Conservation (phyloP, 2,113 vertebrate genomes). For the Neofelis nebulosa region DNA sequence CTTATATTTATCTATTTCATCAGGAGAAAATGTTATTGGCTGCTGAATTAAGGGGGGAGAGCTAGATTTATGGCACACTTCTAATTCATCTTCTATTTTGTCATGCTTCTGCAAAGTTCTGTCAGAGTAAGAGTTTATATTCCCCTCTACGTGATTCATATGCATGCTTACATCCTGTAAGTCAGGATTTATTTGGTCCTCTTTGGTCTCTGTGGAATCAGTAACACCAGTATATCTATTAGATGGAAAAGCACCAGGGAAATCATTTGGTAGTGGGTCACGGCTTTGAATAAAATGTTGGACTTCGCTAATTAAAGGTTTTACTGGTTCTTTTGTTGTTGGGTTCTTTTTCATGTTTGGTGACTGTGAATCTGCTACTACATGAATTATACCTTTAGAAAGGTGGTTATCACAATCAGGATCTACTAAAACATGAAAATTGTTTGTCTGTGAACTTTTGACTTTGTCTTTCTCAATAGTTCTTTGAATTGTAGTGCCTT, state of each 20-base stretch:
- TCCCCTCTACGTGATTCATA: constrained; percentile 68
- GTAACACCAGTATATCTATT: constrained; percentile 79
- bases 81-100: constrained; percentile 75
- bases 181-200: constrained; percentile 79
- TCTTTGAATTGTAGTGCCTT: constrained; percentile 59
- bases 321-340: constrained; percentile 79
- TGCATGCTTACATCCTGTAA: constrained; percentile 74
- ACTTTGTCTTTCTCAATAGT: constrained; percentile 45
- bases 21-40: constrained; percentile 94
- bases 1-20: constrained; percentile 97
- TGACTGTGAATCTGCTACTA: constrained; percentile 66
- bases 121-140: constrained; percentile 79
- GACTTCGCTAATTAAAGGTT: constrained; percentile 75
- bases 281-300: constrained; percentile 82
- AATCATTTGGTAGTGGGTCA: constrained; percentile 83
- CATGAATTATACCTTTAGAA: constrained; percentile 79
- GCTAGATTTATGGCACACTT: constrained; percentile 79
- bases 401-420: constrained; percentile 72
- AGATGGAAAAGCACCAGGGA: constrained; percentile 84
- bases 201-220: constrained; percentile 86
- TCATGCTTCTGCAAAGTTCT: constrained; percentile 83
- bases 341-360: constrained; percentile 71
- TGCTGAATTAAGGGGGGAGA: constrained; percentile 87
- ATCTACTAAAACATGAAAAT: constrained; percentile 57
- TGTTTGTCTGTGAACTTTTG: constrained; percentile 60